phyloP scores from a whole-genome alignment of 2,888 invertebrate genomes.

The Calliphora vomitoria region DNA sequence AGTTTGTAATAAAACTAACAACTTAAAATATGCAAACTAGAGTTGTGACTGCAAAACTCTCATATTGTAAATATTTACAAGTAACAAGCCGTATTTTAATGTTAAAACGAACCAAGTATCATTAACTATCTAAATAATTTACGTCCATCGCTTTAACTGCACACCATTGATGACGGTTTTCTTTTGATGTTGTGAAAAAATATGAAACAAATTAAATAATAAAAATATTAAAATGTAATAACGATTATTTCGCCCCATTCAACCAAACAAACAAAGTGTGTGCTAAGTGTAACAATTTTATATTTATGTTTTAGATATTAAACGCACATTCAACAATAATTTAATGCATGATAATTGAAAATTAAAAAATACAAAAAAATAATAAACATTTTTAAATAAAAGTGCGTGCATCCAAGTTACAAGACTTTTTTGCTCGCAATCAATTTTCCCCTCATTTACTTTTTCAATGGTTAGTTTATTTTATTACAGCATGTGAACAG shows the following conservation, averaged over 20 bases:
- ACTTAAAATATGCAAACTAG: no score
- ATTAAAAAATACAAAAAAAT: not conserved
- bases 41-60: no score
- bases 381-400: constrained; percentile 16
- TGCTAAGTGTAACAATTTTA: constrained; percentile 38
- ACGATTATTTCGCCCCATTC: constrained; percentile 15
- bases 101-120: no score
- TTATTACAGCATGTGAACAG: not conserved
- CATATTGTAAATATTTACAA: no score
- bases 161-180: no score
- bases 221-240: not conserved
- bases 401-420: constrained; percentile 44
- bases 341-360: constrained; percentile 39
- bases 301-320: constrained; percentile 43
- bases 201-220: constrained; percentile 5
- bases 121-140: no score
- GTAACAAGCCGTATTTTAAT: no score
- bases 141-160: no score
- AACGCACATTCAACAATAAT: constrained; percentile 54
- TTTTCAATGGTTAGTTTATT: not conserved
- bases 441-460: constrained; percentile 31
- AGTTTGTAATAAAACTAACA: no score
- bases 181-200: not conserved
- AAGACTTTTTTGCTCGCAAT: constrained; percentile 7
- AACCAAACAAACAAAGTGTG: constrained; percentile 20